Base-by-base conservation (phyloP, 2,888 invertebrate genomes). In the Eulithis prunata region DNA sequence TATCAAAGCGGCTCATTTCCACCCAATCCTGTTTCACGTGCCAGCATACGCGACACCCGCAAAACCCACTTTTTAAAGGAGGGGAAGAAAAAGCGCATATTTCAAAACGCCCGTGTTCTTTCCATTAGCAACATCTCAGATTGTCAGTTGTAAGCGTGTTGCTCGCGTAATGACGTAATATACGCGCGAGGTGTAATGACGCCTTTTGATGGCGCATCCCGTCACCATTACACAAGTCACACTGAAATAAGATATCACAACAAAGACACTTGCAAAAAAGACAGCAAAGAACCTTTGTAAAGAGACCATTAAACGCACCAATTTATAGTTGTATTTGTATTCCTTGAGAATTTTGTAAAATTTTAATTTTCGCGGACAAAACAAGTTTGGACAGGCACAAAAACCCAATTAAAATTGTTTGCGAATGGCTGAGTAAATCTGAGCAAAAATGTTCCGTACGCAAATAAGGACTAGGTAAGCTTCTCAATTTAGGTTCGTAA, bases 371-470 rank as follows among this genome's bases (percentile, higher is more conserved):
- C 71, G 74, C 76, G 77, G 78, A 82, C 82, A 81, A 84, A 83
- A 85, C 80, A 88, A 87, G 83, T 89, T 88, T 88, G 83, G 77
- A 81, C 76, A 86, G 84, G 85, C 78, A 85, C 84, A 88, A 88
- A 88, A 88, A 87, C 85, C 86, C 86, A 90, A 91, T 91, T 91
- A 89, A 90, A 90, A 90, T 88, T 91, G 88, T 90, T 90, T 90
- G 89, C 88, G 78, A 89, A 88, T 86, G 84, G 82, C 84, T 87
- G 85, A 83, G 83, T 86, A 88, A 89, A 89, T 83, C 86, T 81
- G 77, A 80, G 81, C 77, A 90, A 88, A 89, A 89, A 88, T 86
- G 84, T 77, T 81, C 80, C 80, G 80, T 83, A 82, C 79, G 86
- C 86, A 90, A 91, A 91, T 87, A 90, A 86, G 78, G 81, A 86